Evolutionary conservation across 2,113 vertebrate genomes (phyloP), one percentile per base, ranked within the genome.

Genomic region (Poecilia latipinna): DNA sequence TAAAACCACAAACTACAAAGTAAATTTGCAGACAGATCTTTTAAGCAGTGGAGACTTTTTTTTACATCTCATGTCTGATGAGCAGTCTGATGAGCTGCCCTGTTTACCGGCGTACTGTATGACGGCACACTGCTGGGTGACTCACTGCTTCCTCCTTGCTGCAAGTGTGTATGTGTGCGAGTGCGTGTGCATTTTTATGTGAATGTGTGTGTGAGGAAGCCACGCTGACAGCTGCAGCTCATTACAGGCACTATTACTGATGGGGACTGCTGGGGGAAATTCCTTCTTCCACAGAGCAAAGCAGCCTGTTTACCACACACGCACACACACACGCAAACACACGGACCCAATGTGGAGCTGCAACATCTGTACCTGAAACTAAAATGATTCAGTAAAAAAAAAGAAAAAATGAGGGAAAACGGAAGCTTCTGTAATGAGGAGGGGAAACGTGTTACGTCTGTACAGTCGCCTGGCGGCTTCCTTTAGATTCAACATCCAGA

Each of bases 281-380:
- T 91, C 90, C 90, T 93, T 72, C 89, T 91, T 86, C 90, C 86
- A 88, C 85, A 68, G 78, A 88, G 92, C 86, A 88, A 91, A 89
- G 87, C 89, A 87, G 86, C 91, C 89, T 92, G 88, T 93, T 90
- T 91, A 90, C 86, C 74, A 62, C 87, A 76, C 75, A 61, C 78
- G 72, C 48, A 68, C 83, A 78, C 68, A 84, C 78, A 82, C 78
- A 78, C 84, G 71, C 67, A 69, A 68, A 60, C 65, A 69, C 77
- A 61, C 44, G 6, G 44, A 15, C 44, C 17, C 44, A 48, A 48
- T 5, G 1, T 48, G 51, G 95, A 91, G 93, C 92, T 93, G 93
- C 78, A 94, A 96, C 94, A 96, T 93, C 94, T 93, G 96, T 95
- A 96, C 95, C 93, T 93, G 93, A 95, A 83, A 74, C 72, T 95